Evolutionary conservation across 37 sponge, comb jelly and placozoan species (phyloP), one percentile per base, ranked within the genome.

Genomic region (Oscarella lobularis): DNA sequence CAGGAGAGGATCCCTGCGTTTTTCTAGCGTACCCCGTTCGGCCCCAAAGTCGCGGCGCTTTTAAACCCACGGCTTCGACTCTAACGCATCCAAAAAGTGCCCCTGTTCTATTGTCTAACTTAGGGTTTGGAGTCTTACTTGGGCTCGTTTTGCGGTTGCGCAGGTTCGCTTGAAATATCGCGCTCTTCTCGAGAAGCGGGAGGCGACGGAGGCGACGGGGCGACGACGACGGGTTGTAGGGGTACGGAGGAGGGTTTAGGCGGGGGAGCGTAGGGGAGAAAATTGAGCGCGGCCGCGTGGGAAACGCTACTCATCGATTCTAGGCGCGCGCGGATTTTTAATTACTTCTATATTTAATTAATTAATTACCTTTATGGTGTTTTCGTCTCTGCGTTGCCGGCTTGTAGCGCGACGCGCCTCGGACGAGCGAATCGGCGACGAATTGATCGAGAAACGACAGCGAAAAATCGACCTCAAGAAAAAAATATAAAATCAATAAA

Each of bases 361-460:
- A n/a, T n/a, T n/a, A n/a, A 27, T 20, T 48, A 48, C 60, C 60
- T 48, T 20, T 48, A 27, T 48, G 60, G 20, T 48, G 60, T 48
- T 20, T 9, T 48, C 20, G 60, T 20, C 40, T 38, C 84, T 40
- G 72, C 83, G 86, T 2, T 80, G 77, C 1, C 33, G 90, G 87
- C 54, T 77, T 66, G 74, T 93, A 93, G 4, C 85, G 41, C 1
- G 79, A 35, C n/a, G 85, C 83, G 38, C 94, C 94, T 6, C 76
- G 40, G 32, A 60, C 75, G 54, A 89, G 72, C 32, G 87, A 79
- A 39, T 93, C 85, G 3, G 85, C 55, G 20, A 88, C 89, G 70
- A 80, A 89, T 30, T 37, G 75, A 76, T 89, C 87, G 3, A 93
- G 85, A 76, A 93, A 93, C 41, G 87, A 85, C 37, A 93, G 87